Evolutionary conservation across 2,797 vertebrate species (phyloP).

Genomic region (Okamejei kenojei): DNA sequence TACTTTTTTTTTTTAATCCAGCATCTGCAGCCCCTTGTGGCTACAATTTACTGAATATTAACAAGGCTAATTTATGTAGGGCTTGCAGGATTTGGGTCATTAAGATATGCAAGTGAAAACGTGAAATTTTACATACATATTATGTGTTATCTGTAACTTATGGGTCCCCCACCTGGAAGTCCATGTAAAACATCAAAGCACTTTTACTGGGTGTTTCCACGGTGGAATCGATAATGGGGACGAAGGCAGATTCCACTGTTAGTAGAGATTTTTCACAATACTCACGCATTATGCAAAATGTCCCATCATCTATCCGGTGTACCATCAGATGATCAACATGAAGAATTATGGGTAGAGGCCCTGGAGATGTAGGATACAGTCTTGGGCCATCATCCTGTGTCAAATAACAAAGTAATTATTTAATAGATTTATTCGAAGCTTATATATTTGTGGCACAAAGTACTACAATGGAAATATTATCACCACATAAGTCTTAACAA

Average conservation of each 20-base stretch:
- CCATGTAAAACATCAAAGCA: neutral
- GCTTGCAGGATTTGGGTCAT: no score
- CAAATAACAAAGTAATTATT: neutral
- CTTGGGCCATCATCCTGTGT: constrained; percentile 78
- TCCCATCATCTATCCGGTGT: constrained; percentile 72
- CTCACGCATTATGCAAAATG: constrained; percentile 75
- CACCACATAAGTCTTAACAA: no score
- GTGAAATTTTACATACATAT: no score
- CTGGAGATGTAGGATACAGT: constrained; percentile 81
- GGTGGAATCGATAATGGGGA: neutral
- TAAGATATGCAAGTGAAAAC: neutral
- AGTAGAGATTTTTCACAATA: neutral
- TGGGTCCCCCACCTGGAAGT: no score
- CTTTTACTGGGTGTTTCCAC: neutral
- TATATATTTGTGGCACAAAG: no score
- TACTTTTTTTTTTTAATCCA: no score
- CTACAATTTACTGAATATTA: neutral
- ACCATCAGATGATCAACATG: constrained; percentile 69
- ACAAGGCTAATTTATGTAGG: no score
- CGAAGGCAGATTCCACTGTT: neutral
- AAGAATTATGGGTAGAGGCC: constrained; percentile 71
- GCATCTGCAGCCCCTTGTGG: no score
- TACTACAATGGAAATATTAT: no score
- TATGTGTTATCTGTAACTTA: no score
- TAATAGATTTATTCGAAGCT: neutral